Percentiles rank a stretch among this genome's conserved stretches.
Conservation (phyloP, 2,888 invertebrate genomes). For the Cosmia trapezina region DNA sequence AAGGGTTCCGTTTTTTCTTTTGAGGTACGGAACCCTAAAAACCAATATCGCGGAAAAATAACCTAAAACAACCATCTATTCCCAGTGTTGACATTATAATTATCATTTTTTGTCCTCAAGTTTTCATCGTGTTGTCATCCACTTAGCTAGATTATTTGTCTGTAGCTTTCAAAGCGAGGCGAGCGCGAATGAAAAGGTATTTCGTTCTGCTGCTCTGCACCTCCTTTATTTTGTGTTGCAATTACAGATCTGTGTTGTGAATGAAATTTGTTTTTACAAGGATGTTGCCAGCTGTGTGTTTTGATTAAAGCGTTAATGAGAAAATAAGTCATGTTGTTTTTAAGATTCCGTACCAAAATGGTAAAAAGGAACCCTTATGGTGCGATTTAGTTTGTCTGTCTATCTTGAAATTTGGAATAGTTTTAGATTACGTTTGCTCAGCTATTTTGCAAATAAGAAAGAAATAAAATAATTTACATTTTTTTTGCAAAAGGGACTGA, state of each 20-base stretch:
- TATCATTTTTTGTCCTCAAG: conserved; percentile 16
- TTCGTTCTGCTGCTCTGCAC: background rate
- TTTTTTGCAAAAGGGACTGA: no score
- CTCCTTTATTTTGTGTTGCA: conserved; percentile 13
- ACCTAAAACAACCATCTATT: background rate
- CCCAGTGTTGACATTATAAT: conserved; percentile 12
- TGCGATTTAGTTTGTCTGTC: no score
- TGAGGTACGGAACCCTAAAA: no score
- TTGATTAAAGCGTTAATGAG: background rate
- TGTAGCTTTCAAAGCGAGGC: conserved; percentile 29
- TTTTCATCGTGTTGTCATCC: conserved; percentile 22
- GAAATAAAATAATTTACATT: no score
- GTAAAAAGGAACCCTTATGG: no score
- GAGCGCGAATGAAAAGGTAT: conserved; percentile 10
- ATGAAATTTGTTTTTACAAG: conserved; percentile 10
- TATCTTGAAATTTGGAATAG: no score
- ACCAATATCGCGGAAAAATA: no score
- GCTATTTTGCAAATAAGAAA: no score
- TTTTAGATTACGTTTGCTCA: no score
- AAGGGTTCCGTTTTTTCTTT: no score
- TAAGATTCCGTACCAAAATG: no score
- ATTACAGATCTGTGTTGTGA: conserved; percentile 21
- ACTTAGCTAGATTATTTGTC: conserved; percentile 53
- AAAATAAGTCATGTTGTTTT: background rate
- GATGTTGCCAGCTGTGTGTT: background rate